These are phyloP conservation scores for Mohoua ochrocephala DNA, from an alignment of 2,113 vertebrate species.

Conservation along the genomic window DNA sequence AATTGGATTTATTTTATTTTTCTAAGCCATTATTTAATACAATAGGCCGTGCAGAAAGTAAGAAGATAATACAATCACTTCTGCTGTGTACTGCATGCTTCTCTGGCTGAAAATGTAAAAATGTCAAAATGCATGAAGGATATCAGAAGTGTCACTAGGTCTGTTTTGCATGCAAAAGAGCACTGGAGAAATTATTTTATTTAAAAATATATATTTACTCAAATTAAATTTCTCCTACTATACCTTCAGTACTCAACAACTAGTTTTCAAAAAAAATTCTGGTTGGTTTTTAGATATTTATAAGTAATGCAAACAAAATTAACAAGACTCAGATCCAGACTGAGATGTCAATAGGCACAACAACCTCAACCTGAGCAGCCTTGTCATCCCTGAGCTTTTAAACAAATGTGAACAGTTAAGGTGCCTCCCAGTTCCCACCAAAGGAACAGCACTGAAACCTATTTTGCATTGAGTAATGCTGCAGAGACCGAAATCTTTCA, in stretches of 20 bases:
- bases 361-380: background rate
- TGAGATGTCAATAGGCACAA: background rate
- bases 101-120: slow-evolving; percentile 18
- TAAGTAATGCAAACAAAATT: background rate
- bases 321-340: background rate
- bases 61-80: slow-evolving; percentile 31
- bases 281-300: background rate
- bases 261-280: background rate
- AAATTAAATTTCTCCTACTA: background rate
- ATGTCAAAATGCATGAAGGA: background rate
- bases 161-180: background rate
- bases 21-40: slow-evolving; percentile 42
- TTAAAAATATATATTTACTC: background rate
- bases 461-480: background rate
- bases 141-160: background rate
- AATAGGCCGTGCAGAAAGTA: slow-evolving; percentile 26
- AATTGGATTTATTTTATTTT: slow-evolving; percentile 48
- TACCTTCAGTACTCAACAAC: background rate
- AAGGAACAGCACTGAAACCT: background rate
- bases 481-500: background rate
- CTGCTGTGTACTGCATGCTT: background rate
- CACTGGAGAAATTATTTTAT: background rate
- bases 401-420: background rate
- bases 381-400: background rate
- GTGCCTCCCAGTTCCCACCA: background rate